Evolutionary conservation across 2,113 vertebrate species (phyloP).

Genomic region (Oncorhynchus keta): DNA sequence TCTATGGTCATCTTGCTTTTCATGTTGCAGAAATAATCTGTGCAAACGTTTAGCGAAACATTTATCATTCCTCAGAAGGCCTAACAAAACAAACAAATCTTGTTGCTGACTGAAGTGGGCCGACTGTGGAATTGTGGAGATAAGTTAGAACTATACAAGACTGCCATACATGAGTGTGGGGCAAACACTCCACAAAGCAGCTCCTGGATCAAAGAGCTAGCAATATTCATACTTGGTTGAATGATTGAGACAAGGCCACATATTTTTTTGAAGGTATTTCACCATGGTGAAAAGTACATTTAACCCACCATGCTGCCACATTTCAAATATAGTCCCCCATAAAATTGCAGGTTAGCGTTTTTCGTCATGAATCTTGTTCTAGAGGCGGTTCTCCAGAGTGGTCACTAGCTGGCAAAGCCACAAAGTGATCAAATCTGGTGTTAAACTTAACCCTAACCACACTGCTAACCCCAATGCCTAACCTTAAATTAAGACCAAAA

Average conservation of each 20-base stretch:
- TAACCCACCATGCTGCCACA: slow-evolving; percentile 9
- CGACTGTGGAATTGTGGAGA: background rate
- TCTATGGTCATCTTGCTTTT: slow-evolving; percentile 19
- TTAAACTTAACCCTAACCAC: too few species aligned
- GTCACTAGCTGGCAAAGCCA: too few species aligned
- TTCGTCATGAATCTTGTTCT: background rate
- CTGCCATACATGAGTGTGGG: slow-evolving; percentile 8
- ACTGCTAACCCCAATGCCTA: too few species aligned
- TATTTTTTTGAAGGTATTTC: background rate
- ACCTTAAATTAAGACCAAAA: too few species aligned
- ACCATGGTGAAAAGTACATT: background rate
- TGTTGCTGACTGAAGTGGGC: background rate
- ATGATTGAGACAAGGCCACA: slow-evolving; percentile 37
- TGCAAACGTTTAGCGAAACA: slow-evolving; percentile 17
- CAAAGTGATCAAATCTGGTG: too few species aligned
- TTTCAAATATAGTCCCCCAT: slow-evolving; percentile 21
- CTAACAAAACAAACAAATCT: slow-evolving; percentile 23
- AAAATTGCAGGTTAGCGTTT: slow-evolving; percentile 1
- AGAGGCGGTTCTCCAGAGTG: background rate
- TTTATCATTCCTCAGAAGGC: slow-evolving; percentile 24
- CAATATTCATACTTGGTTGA: slow-evolving; percentile 20
- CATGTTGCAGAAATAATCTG: slow-evolving; percentile 17
- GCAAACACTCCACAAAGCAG: slow-evolving; percentile 16
- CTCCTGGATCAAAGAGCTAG: slow-evolving; percentile 27
- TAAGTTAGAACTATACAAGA: slow-evolving; percentile 21